Evolutionary conservation across 2,888 invertebrate species (phyloP).

Genomic region (Tortricodes alternella): DNA sequence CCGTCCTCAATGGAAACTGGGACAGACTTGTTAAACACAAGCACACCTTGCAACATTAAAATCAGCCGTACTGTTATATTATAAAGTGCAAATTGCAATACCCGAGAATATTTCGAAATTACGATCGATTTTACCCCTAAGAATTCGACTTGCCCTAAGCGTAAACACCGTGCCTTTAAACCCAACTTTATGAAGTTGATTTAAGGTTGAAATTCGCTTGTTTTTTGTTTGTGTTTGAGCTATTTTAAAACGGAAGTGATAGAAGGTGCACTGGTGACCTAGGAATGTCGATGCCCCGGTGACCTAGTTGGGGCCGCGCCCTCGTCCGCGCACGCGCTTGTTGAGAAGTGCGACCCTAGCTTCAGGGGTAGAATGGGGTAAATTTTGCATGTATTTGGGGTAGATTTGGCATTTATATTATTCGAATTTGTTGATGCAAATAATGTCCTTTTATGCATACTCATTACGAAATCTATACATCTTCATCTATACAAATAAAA

Average conservation of each 20-base stretch:
- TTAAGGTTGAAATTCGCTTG: neutral
- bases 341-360: slow-evolving; percentile 36
- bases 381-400: slow-evolving; percentile 7
- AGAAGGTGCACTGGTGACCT: slow-evolving; percentile 50
- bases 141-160: neutral
- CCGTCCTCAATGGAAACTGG: slow-evolving; percentile 23
- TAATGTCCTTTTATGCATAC: too few species aligned
- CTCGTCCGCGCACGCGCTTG: slow-evolving; percentile 60
- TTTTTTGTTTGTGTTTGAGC: neutral
- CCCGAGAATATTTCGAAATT: neutral
- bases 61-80: neutral
- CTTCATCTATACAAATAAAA: too few species aligned
- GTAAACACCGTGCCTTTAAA: neutral
- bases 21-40: neutral
- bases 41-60: neutral
- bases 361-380: slow-evolving; percentile 28
- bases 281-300: slow-evolving; percentile 71
- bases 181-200: neutral
- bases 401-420: neutral
- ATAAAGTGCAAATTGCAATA: slow-evolving; percentile 10
- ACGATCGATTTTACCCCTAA: slow-evolving; percentile 3
- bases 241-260: neutral
- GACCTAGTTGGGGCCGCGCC: slow-evolving; percentile 56
- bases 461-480: too few species aligned
- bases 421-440: neutral